A percentile compares a stretch with the other conserved stretches of the same genome.
phyloP scores from a whole-genome alignment of 2,797 vertebrate species.

The Orientallactaga sibirica region DNA sequence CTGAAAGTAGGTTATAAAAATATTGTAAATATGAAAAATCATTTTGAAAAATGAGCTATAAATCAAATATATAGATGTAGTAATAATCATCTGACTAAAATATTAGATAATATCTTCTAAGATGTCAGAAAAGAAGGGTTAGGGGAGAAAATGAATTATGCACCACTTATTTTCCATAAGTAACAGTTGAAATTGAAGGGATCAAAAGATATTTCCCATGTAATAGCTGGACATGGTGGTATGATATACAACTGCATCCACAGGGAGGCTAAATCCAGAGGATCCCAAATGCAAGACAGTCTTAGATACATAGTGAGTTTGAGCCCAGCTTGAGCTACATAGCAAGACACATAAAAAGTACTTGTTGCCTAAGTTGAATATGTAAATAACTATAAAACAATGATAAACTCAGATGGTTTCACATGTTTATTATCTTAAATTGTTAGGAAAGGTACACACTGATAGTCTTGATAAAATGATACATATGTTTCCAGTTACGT shows the following conservation, averaged over 20 bases:
- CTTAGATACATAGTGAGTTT: not conserved
- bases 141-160: conserved; percentile 8
- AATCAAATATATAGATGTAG: conserved; percentile 23
- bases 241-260: not conserved
- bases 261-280: not conserved
- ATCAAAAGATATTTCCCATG: not conserved
- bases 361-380: conserved; percentile 24
- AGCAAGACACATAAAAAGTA: not conserved
- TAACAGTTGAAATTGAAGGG: conserved; percentile 14
- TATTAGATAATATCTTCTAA: not conserved
- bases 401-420: not conserved
- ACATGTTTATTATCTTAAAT: not conserved
- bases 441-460: not conserved
- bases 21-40: conserved; percentile 15
- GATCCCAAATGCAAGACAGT: not conserved
- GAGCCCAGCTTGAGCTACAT: not conserved
- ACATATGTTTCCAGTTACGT: not conserved
- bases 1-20: conserved; percentile 33
- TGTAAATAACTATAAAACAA: not conserved
- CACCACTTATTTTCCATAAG: not conserved
- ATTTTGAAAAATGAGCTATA: conserved; percentile 29
- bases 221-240: not conserved
- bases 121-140: not conserved
- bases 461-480: not conserved
- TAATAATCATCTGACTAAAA: not conserved